Evolutionary conservation across 2,797 vertebrate genomes (phyloP).

Genomic region (Hydrophis major): DNA sequence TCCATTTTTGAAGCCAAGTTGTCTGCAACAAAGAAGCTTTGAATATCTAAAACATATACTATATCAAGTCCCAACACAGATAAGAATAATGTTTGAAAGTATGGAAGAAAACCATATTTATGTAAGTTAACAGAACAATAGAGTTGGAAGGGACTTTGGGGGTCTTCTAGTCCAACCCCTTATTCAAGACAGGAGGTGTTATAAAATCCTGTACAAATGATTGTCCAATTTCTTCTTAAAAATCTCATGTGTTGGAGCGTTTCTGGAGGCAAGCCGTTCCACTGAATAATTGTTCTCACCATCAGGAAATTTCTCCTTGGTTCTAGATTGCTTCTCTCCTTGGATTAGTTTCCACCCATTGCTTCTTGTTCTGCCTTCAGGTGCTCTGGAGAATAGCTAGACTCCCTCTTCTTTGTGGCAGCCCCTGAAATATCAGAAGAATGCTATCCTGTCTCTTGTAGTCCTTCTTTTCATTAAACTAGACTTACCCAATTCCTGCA

Average conservation of each 20-base stretch:
- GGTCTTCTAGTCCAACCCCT: neutral
- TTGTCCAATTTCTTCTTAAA: neutral
- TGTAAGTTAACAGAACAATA: neutral
- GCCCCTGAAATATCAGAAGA: accelerated
- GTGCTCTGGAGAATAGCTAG: neutral
- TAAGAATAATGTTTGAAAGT: neutral
- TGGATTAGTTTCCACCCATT: neutral
- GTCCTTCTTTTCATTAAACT: neutral
- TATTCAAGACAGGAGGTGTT: neutral
- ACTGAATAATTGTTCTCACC: neutral
- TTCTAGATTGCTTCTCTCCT: neutral
- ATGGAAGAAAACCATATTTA: neutral
- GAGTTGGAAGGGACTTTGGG: neutral
- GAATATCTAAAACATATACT: neutral
- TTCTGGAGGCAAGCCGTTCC: neutral
- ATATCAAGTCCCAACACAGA: neutral
- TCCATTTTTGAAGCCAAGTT: neutral
- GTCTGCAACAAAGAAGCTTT: neutral
- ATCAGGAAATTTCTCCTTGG: neutral
- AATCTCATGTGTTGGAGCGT: neutral
- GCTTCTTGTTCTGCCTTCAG: neutral
- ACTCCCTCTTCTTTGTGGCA: neutral
- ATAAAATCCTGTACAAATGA: neutral
- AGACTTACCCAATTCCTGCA: no score
- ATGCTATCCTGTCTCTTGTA: neutral